Conservation (phyloP, 2,797 vertebrate species). For the Sylvia borin region DNA sequence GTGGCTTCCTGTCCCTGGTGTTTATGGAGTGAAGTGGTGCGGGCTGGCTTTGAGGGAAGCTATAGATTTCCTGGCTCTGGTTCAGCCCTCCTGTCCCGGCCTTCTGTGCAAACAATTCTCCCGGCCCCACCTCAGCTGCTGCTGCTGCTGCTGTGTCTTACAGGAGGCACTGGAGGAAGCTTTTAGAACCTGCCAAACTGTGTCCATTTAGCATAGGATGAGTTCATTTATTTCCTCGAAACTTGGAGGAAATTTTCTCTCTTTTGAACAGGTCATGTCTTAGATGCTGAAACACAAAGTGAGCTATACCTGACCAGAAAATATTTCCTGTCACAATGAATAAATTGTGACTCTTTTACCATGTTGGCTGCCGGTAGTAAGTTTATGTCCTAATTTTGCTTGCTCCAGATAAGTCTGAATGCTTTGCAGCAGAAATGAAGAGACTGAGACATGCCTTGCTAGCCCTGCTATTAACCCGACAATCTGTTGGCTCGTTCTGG, state of each 20-base stretch:
- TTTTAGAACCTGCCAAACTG: neutral
- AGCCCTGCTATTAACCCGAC: neutral
- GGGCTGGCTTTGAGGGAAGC: constrained; percentile 27
- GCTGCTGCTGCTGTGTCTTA: neutral
- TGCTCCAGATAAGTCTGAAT: neutral
- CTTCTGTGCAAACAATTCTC: constrained; percentile 9
- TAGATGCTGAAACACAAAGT: neutral
- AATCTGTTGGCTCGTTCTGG: neutral
- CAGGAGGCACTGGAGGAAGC: neutral
- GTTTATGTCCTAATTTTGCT: constrained; percentile 24
- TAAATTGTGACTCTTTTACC: neutral
- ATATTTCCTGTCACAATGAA: neutral
- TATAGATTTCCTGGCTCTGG: constrained; percentile 46
- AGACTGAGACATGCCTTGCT: neutral
- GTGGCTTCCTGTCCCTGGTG: constrained; percentile 54
- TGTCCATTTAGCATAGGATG: neutral
- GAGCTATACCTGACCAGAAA: neutral
- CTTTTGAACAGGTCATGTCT: neutral
- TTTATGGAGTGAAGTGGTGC: constrained; percentile 47
- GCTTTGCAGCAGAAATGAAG: neutral
- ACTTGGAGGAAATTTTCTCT: neutral
- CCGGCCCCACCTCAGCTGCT: neutral
- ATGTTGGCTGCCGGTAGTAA: neutral
- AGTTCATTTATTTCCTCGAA: neutral
- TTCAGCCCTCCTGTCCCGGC: neutral